Percentiles rank a stretch among this genome's conserved stretches.
These are phyloP conservation scores for Diploscapter pachys DNA, from an alignment of 1,140 invertebrate genomes.

Conservation along the genomic window DNA sequence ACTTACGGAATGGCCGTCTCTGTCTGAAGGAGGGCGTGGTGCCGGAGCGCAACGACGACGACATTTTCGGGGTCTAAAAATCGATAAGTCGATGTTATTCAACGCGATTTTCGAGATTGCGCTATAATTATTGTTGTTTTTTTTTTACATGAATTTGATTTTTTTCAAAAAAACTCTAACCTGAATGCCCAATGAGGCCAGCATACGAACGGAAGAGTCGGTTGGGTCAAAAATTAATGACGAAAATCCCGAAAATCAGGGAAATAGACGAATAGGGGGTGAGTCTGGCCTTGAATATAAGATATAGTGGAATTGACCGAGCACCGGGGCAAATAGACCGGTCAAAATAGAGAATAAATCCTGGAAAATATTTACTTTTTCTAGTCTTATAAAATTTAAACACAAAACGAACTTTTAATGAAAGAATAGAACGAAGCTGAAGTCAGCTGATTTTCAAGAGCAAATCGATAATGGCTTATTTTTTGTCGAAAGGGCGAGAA, in stretches of 20 bases:
- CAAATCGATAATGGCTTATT: too few species aligned
- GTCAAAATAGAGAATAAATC: too few species aligned
- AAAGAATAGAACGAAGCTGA: too few species aligned
- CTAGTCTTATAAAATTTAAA: too few species aligned
- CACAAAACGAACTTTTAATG: too few species aligned
- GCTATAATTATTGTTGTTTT: not conserved
- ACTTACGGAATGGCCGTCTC: conserved; percentile 60
- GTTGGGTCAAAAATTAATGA: not conserved
- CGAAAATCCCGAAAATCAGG: not conserved
- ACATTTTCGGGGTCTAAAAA: not conserved
- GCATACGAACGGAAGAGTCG: not conserved
- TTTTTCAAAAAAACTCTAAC: not conserved
- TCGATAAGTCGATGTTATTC: not conserved
- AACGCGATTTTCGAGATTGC: conserved; percentile 14
- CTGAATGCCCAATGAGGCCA: not conserved
- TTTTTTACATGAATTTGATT: not conserved
- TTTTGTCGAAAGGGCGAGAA: too few species aligned
- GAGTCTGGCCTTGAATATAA: too few species aligned
- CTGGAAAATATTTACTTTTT: too few species aligned
- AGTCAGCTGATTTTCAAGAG: too few species aligned
- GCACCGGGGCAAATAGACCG: too few species aligned
- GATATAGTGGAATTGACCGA: too few species aligned
- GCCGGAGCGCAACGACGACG: conserved; percentile 27
- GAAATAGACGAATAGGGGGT: not conserved
- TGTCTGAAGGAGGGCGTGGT: conserved; percentile 60